Evolutionary conservation across 2,113 vertebrate genomes (phyloP).

Genomic region (Plestiodon gilberti): DNA sequence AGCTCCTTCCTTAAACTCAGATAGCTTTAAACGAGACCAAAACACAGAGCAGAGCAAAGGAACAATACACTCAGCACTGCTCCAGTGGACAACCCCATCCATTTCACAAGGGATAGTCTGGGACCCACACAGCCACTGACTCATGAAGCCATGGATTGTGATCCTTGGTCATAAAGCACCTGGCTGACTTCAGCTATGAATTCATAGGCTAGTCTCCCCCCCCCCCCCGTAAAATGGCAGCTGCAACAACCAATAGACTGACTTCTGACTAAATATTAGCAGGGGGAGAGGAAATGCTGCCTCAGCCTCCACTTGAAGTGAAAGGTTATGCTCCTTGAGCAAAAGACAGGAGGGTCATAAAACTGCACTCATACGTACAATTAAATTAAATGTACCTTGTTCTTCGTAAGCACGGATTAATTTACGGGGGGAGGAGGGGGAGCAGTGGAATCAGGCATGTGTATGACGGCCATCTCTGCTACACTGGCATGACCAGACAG

Average conservation of each 20-base stretch:
- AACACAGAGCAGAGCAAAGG: neutral
- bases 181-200: neutral
- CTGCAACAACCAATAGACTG: neutral
- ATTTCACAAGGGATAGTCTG: neutral
- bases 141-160: neutral
- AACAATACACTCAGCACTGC: neutral
- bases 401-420: neutral
- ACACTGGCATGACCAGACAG: neutral
- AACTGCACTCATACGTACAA: neutral
- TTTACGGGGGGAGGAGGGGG: no score
- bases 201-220: neutral
- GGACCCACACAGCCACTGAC: neutral
- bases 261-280: neutral
- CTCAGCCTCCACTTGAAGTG: neutral
- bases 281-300: neutral
- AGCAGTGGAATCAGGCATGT: neutral
- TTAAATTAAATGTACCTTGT: neutral
- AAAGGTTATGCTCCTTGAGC: neutral
- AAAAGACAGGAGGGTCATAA: neutral
- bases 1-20: neutral
- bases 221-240: neutral
- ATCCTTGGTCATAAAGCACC: neutral
- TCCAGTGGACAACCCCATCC: neutral
- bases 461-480: neutral
- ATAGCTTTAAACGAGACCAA: neutral